Conservation (phyloP, 2,113 vertebrate species). For the Mirza zaza region DNA sequence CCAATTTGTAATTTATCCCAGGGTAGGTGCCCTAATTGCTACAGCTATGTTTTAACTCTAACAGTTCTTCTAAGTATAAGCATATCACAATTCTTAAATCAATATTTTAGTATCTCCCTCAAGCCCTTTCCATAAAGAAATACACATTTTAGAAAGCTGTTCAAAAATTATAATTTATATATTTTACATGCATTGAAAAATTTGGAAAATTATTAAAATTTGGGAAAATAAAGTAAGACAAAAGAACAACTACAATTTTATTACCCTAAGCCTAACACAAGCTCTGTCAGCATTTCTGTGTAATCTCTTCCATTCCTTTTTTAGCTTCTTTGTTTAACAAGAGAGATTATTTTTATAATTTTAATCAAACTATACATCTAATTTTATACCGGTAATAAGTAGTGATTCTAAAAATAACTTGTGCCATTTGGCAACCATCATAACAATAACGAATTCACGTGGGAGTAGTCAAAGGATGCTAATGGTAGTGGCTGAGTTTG, state of each 20-base stretch:
- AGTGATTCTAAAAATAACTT: conserved; percentile 39
- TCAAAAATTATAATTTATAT: neutral
- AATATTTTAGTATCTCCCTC: neutral
- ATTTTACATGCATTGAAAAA: neutral
- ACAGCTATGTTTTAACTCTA: neutral
- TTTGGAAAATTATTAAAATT: conserved; percentile 31
- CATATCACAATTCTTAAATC: neutral
- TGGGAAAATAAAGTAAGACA: neutral
- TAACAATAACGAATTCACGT: neutral
- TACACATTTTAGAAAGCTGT: neutral
- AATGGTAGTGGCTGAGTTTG: neutral
- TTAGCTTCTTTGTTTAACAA: neutral
- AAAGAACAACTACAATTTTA: neutral
- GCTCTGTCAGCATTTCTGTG: neutral
- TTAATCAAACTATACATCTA: neutral
- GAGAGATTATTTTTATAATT: neutral
- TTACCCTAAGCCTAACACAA: neutral
- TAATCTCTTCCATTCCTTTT: neutral
- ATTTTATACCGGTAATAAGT: conserved; percentile 1
- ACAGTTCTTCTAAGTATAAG: neutral
- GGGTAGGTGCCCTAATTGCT: neutral
- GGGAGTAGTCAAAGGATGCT: neutral
- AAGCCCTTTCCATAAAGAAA: neutral
- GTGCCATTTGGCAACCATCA: neutral
- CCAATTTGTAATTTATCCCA: neutral